A percentile compares a stretch with the other conserved stretches of the same genome.
These are phyloP conservation scores for Pseudobourletiella spinata DNA, from an alignment of 1,140 invertebrate genomes.

Conservation along the genomic window DNA sequence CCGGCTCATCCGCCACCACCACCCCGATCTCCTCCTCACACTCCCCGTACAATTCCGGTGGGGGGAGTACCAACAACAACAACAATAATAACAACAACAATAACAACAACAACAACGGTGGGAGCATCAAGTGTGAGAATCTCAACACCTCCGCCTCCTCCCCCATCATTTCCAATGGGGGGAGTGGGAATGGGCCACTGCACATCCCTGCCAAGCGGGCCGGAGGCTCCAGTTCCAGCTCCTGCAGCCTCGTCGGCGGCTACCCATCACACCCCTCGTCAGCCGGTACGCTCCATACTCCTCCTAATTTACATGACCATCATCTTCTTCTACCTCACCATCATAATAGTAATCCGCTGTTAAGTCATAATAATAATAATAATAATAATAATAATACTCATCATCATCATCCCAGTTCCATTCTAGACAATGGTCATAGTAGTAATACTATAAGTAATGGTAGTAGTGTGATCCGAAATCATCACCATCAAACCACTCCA, in stretches of 20 bases:
- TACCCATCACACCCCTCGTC: constrained; percentile 24
- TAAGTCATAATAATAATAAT: background rate
- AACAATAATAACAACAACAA: constrained; percentile 44
- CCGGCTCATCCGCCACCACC: constrained; percentile 34
- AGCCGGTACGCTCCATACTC: constrained; percentile 23
- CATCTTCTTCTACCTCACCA: too few species aligned
- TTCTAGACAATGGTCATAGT: background rate
- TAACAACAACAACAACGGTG: constrained; percentile 46
- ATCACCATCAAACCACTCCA: too few species aligned
- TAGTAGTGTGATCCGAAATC: constrained; percentile 14
- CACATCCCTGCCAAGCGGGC: constrained; percentile 74
- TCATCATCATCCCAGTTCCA: background rate
- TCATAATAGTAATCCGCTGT: background rate
- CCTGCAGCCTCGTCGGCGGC: constrained; percentile 24
- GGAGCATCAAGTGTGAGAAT: constrained; percentile 28
- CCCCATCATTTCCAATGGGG: constrained; percentile 38
- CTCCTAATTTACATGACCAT: background rate
- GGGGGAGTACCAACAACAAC: constrained; percentile 49
- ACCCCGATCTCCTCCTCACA: constrained; percentile 57
- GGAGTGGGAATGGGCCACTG: constrained; percentile 53
- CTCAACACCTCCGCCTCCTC: constrained; percentile 24
- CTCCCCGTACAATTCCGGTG: constrained; percentile 53
- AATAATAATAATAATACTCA: background rate
- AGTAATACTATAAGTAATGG: background rate
- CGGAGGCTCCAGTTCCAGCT: constrained; percentile 46